Percentiles rank a stretch among this genome's conserved stretches.
Evolutionary conservation across 23 tunicate species (phyloP).

Genomic region (Ciona savignyi): DNA sequence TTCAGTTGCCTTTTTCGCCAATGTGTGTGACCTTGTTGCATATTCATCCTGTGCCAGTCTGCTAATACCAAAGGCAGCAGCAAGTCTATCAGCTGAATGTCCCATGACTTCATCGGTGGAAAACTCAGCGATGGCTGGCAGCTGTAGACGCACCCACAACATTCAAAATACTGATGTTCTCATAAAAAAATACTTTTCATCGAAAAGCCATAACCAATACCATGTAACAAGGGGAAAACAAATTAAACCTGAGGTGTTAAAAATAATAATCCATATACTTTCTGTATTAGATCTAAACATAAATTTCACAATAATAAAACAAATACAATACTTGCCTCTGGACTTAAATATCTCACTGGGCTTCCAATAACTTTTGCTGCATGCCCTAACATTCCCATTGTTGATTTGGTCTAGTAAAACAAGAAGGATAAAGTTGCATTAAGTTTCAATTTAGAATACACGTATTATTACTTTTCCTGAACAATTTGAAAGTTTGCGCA

Average conservation of each 20-base stretch:
- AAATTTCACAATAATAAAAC: no score
- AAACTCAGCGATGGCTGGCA: conserved; percentile 98
- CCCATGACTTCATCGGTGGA: conserved; percentile 98
- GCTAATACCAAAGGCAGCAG: conserved; percentile 86
- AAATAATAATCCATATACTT: no score
- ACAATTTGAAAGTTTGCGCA: no score
- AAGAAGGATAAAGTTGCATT: background rate
- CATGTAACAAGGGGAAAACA: no score
- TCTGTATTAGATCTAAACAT: no score
- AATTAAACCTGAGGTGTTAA: no score
- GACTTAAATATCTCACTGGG: conserved; percentile 63
- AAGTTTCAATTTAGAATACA: no score
- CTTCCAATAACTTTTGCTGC: conserved; percentile 43
- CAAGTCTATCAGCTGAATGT: conserved; percentile 93
- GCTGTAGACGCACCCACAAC: conserved; percentile 37
- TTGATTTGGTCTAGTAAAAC: conserved; percentile 58
- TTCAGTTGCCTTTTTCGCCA: conserved; percentile 78
- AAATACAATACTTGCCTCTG: conserved; percentile 80
- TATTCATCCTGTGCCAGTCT: conserved; percentile 91
- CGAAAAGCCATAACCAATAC: no score
- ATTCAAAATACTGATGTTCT: background rate
- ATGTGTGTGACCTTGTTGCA: conserved; percentile 80
- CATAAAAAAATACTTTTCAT: no score
- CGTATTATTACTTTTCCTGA: no score
- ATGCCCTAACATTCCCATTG: conserved; percentile 36